phyloP scores from a whole-genome alignment of 2,113 vertebrate species.

The Hydrochoerus hydrochaeris region DNA sequence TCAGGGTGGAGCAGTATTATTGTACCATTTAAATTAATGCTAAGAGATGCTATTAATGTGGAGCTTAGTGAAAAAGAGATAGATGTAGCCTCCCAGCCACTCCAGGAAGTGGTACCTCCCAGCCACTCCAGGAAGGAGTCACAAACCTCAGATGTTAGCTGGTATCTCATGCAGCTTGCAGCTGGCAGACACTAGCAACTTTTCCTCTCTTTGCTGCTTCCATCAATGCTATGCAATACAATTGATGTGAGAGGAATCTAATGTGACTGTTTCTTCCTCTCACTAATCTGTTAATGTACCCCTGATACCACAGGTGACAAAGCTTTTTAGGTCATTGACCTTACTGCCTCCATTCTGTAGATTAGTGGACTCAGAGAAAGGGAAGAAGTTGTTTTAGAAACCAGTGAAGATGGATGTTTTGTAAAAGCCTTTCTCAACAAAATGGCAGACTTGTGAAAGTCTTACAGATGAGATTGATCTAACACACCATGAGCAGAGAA shows the following conservation, averaged over 20 bases:
- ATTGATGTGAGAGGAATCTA: not conserved
- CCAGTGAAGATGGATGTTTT: not conserved
- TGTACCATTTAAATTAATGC: constrained; percentile 5
- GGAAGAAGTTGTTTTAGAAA: not conserved
- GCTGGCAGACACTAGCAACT: not conserved
- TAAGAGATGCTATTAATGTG: not conserved
- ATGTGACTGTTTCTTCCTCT: not conserved
- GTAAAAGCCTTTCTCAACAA: not conserved
- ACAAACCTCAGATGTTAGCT: not conserved
- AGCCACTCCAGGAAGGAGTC: not conserved
- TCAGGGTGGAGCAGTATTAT: not conserved
- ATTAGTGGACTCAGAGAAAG: not conserved
- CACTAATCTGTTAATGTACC: not conserved
- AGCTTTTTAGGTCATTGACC: constrained; percentile 24
- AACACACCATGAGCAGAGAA: constrained; percentile 3
- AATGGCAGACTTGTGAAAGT: constrained; percentile 2
- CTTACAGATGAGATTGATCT: not conserved
- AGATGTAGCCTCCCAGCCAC: not conserved
- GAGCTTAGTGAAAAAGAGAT: not conserved
- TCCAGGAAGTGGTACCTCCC: not conserved
- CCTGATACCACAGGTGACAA: not conserved
- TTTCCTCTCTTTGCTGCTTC: not conserved
- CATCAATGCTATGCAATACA: not conserved
- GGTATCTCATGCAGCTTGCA: too few relatives aligned
- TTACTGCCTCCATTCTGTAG: not conserved